Conservation (phyloP, 2,888 invertebrate genomes). For the Aphodius sticticus region DNA sequence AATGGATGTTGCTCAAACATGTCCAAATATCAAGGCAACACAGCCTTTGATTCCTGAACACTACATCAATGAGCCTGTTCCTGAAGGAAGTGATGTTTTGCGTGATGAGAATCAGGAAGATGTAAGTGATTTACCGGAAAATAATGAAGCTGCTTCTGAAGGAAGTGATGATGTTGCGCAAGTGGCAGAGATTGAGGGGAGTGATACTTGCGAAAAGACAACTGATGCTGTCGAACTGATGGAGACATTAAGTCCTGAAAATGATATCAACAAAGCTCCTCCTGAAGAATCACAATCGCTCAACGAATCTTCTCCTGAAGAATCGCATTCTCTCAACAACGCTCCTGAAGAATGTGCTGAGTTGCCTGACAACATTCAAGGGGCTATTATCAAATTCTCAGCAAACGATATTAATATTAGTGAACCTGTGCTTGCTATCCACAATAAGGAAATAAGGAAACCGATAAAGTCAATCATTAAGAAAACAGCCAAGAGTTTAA, state of each 20-base stretch:
- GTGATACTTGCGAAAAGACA: neutral
- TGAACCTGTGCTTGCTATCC: neutral
- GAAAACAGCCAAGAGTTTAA: neutral
- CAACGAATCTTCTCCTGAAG: neutral
- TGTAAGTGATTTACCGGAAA: neutral
- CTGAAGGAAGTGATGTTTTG: neutral
- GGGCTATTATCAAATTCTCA: neutral
- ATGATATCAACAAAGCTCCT: too few species aligned
- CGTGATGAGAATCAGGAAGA: neutral
- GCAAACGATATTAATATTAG: neutral
- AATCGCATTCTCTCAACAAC: neutral
- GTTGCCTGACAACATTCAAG: neutral
- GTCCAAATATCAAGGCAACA: neutral
- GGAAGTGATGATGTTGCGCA: neutral
- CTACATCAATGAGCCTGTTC: neutral
- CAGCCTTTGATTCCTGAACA: neutral
- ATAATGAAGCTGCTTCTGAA: neutral
- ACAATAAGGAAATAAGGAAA: neutral
- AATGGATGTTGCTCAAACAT: too few species aligned
- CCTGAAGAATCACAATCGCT: neutral
- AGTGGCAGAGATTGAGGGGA: neutral
- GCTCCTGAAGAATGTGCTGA: too few species aligned
- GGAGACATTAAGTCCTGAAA: too few species aligned
- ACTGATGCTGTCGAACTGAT: too few species aligned
- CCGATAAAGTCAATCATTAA: neutral